phyloP scores from a whole-genome alignment of 2,113 vertebrate species.

The Willisornis vidua region DNA sequence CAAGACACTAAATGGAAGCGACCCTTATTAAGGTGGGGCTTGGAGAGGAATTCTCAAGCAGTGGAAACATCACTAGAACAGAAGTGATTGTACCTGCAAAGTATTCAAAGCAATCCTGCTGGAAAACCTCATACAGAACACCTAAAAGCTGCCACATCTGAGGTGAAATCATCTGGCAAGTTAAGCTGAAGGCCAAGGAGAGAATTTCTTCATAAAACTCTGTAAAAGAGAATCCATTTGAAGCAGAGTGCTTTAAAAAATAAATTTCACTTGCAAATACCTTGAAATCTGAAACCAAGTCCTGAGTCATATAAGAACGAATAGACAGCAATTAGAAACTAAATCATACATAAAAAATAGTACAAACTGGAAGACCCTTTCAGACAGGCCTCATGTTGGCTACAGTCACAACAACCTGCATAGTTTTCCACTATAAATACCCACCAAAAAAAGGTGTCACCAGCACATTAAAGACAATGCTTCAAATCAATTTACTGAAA shows the following conservation, averaged over 20 bases:
- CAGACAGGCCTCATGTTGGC: neutral
- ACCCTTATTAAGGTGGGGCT: neutral
- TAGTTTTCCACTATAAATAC: neutral
- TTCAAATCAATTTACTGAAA: neutral
- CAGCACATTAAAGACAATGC: neutral
- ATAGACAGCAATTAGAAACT: neutral
- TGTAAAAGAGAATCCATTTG: slow-evolving; percentile 60
- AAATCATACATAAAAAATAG: neutral
- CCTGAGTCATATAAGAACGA: neutral
- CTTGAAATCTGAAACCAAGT: neutral
- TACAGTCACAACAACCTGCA: neutral
- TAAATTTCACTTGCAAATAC: neutral
- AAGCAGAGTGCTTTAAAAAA: neutral
- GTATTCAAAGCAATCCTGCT: slow-evolving; percentile 95
- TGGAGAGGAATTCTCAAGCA: neutral
- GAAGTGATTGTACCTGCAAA: slow-evolving; percentile 85
- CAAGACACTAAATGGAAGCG: neutral
- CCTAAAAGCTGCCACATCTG: slow-evolving; percentile 98
- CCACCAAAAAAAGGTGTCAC: neutral
- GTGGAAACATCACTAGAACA: neutral
- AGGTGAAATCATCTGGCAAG: slow-evolving; percentile 91
- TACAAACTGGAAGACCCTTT: neutral
- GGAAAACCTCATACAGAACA: slow-evolving; percentile 92
- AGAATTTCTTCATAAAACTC: slow-evolving; percentile 99
- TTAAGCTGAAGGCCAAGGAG: slow-evolving; percentile 92